Evolutionary conservation across 2,888 invertebrate genomes (phyloP).

Genomic region (Trichacis sp.): DNA sequence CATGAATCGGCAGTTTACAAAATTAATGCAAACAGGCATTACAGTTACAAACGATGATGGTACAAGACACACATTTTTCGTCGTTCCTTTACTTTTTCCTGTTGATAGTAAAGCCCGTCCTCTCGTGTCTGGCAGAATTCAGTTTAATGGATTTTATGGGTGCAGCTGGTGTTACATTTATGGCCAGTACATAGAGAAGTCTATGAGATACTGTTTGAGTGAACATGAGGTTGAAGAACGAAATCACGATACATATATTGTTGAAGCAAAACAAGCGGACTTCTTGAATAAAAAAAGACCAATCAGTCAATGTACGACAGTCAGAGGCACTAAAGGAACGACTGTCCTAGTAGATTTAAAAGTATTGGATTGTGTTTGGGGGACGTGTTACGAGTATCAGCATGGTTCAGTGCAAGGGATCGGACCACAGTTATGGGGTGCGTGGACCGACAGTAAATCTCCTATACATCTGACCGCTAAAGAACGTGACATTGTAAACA

Average conservation of each 20-base stretch:
- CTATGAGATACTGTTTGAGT: background rate
- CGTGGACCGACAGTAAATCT: conserved; percentile 7
- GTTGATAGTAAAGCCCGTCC: conserved; percentile 36
- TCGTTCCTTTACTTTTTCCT: conserved; percentile 26
- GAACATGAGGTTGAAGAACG: too few species aligned
- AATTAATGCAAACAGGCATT: conserved; percentile 24
- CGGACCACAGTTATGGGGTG: conserved; percentile 5
- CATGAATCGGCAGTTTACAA: conserved; percentile 9
- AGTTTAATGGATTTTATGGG: conserved; percentile 33
- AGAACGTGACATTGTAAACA: background rate
- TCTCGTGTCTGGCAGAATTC: conserved; percentile 28
- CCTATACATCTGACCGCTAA: background rate
- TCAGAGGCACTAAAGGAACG: conserved; percentile 9
- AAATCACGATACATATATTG: too few species aligned
- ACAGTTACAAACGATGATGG: conserved; percentile 9
- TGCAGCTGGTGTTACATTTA: conserved; percentile 38
- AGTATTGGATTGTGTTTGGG: conserved; percentile 19
- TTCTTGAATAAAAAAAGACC: background rate
- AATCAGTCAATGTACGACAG: background rate
- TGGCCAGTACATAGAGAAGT: conserved; percentile 5
- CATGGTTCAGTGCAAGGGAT: conserved; percentile 20
- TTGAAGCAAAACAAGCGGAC: too few species aligned
- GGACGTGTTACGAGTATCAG: conserved; percentile 17
- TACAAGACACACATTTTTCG: conserved; percentile 16
- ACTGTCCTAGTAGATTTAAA: background rate